Percentiles rank a stretch among this genome's conserved stretches.
These are phyloP conservation scores for Hartigia nigra DNA, from an alignment of 2,888 invertebrate species.

Conservation along the genomic window DNA sequence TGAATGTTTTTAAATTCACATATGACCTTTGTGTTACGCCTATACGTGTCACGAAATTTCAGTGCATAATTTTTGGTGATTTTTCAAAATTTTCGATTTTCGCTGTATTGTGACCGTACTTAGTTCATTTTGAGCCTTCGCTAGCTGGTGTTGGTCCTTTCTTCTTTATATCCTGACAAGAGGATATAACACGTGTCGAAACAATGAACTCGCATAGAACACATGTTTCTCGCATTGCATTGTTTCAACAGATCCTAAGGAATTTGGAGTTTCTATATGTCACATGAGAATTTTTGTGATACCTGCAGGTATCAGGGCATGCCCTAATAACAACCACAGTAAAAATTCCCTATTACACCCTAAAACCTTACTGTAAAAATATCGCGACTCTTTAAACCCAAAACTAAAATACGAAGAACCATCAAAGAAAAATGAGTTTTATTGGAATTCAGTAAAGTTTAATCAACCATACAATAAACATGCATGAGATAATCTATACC, in stretches of 20 bases:
- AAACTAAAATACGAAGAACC: background rate
- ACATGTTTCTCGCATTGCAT: background rate
- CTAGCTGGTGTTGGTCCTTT: background rate
- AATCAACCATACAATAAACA: background rate
- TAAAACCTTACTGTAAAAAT: background rate
- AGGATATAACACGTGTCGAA: background rate
- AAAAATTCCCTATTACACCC: background rate
- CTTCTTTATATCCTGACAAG: background rate
- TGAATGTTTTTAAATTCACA: background rate
- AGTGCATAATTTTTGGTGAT: background rate
- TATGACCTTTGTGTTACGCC: background rate
- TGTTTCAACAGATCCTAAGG: background rate
- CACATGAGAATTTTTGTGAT: background rate
- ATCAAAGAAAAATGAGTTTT: background rate
- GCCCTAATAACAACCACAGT: background rate
- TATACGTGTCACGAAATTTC: background rate
- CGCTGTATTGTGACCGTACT: background rate
- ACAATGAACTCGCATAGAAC: background rate
- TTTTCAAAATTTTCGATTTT: too few relatives aligned
- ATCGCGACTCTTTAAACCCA: background rate
- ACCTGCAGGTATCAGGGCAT: too few relatives aligned
- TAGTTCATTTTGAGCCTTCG: background rate
- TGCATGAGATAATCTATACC: background rate
- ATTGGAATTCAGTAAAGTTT: background rate
- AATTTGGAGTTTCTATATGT: background rate